Conservation (phyloP, 2,797 vertebrate species). For the Falco naumanni region DNA sequence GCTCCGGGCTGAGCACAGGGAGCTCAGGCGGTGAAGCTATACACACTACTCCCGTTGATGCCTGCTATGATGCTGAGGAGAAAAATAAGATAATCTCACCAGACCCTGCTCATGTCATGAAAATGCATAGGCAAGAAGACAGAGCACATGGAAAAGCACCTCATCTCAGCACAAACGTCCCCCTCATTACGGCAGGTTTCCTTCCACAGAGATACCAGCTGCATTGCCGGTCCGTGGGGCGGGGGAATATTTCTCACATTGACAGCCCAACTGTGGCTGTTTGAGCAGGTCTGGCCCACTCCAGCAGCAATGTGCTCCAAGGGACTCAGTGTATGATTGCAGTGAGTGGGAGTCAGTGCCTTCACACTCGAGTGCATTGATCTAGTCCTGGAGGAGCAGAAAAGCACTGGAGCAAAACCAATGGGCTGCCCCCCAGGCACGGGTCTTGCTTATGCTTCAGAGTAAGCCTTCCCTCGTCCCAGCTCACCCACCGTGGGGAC, state of each 20-base stretch:
- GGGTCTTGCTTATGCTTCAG: neutral
- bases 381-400: neutral
- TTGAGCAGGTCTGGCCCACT: neutral
- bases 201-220: neutral
- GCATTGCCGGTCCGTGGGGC: rapidly evolving
- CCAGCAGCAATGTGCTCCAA: neutral
- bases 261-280: neutral
- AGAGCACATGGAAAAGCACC: neutral
- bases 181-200: rapidly evolving
- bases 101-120: neutral
- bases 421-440: rapidly evolving
- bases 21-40: neutral
- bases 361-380: neutral
- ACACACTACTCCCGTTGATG: neutral
- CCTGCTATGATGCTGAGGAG: neutral
- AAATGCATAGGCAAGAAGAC: neutral
- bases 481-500: neutral
- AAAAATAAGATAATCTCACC: neutral
- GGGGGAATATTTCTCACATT: neutral
- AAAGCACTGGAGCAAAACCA: neutral
- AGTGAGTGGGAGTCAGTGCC: neutral
- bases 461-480: neutral
- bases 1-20: neutral
- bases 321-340: neutral
- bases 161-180: neutral